Conservation (phyloP, 2,888 invertebrate genomes). For the Ochropleura plecta region DNA sequence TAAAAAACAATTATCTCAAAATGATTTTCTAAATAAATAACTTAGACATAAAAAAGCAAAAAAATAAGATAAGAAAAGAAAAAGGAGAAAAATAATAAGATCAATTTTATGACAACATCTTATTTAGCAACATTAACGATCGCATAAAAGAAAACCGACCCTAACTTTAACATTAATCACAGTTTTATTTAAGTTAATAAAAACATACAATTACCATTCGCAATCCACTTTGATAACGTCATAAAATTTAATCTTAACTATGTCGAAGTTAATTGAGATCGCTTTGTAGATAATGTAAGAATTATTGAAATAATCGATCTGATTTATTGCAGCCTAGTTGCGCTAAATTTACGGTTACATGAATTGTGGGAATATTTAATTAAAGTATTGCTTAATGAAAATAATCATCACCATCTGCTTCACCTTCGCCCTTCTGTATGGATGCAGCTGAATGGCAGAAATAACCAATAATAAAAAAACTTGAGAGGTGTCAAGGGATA, state of each 20-base stretch:
- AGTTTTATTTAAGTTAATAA: slow-evolving; percentile 66
- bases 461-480: no score
- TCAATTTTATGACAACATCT: neutral
- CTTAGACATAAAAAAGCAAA: no score
- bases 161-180: slow-evolving; percentile 49
- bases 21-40: no score
- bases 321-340: slow-evolving; percentile 45
- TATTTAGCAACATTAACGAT: slow-evolving; percentile 5
- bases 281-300: slow-evolving; percentile 66
- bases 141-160: slow-evolving; percentile 42
- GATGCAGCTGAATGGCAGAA: no score
- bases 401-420: no score
- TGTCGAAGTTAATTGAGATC: slow-evolving; percentile 68
- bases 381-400: slow-evolving; percentile 11
- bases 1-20: no score
- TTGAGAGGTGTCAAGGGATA: no score
- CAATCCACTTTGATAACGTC: slow-evolving; percentile 56
- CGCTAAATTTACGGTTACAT: slow-evolving; percentile 30
- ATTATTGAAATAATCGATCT: slow-evolving; percentile 67
- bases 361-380: slow-evolving; percentile 45
- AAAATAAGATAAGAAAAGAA: no score
- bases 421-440: no score
- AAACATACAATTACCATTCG: slow-evolving; percentile 63
- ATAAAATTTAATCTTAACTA: slow-evolving; percentile 65
- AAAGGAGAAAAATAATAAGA: no score